phyloP scores from a whole-genome alignment of 2,888 invertebrate genomes.

The Callinectes sapidus region DNA sequence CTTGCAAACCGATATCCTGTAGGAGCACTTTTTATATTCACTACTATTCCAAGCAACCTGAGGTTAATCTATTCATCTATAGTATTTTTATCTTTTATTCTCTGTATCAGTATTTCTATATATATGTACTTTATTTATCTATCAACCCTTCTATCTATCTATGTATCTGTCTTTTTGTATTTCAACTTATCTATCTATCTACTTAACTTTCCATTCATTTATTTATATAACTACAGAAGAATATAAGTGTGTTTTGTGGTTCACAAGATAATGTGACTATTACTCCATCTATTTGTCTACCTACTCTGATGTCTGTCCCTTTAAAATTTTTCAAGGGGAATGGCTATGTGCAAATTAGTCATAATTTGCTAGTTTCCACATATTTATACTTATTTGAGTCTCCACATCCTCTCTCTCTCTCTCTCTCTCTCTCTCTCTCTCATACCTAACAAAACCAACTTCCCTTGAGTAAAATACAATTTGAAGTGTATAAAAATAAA shows the following conservation, averaged over 20 bases:
- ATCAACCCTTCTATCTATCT: not conserved
- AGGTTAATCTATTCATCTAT: not conserved
- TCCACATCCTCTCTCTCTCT: not conserved
- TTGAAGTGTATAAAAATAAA: not conserved
- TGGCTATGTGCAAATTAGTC: not conserved
- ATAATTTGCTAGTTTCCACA: not conserved
- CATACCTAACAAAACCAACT: not conserved
- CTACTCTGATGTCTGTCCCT: not conserved
- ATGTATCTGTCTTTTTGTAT: not conserved
- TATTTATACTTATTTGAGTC: not conserved
- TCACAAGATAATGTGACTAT: not conserved
- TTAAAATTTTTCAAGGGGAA: not conserved
- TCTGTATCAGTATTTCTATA: not conserved
- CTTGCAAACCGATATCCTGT: conserved; percentile 31
- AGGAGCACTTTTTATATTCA: not conserved
- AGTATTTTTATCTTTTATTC: not conserved
- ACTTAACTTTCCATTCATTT: not conserved
- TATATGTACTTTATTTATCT: not conserved
- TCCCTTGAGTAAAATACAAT: not conserved
- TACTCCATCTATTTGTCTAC: not conserved
- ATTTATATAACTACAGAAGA: not conserved
- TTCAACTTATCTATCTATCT: not conserved
- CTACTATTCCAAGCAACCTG: not conserved
- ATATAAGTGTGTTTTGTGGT: no score
- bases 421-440: not conserved